These are phyloP conservation scores for Ligdia adustata DNA, from an alignment of 2,888 invertebrate species.

Conservation along the genomic window DNA sequence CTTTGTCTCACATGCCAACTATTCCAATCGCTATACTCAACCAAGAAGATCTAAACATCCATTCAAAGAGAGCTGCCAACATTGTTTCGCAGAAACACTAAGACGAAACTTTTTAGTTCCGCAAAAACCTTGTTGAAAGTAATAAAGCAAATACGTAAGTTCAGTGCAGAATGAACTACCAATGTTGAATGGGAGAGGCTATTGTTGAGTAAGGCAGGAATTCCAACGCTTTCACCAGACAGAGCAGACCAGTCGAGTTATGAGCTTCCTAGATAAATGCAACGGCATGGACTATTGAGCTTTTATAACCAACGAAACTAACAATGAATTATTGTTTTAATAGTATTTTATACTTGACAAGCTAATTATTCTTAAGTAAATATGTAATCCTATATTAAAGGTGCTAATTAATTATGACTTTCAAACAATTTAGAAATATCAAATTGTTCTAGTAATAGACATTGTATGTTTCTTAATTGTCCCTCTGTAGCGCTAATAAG, in stretches of 20 bases:
- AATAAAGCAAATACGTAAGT: conserved; percentile 42
- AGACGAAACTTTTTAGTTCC: conserved; percentile 26
- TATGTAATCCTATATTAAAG: too few species aligned
- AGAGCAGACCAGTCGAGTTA: conserved; percentile 45
- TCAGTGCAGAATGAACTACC: conserved; percentile 44
- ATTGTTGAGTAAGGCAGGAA: conserved; percentile 58
- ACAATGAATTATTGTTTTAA: too few species aligned
- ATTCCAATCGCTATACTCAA: background rate
- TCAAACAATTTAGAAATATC: too few species aligned
- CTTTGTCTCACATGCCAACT: background rate
- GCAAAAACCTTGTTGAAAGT: conserved; percentile 29
- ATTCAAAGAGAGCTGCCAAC: conserved; percentile 16
- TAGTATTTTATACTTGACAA: too few species aligned
- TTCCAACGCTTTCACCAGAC: conserved; percentile 58
- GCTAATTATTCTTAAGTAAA: too few species aligned
- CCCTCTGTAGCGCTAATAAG: too few species aligned
- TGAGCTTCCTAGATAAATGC: conserved; percentile 43
- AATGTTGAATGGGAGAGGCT: conserved; percentile 49
- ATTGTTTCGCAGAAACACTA: conserved; percentile 28
- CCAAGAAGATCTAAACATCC: conserved; percentile 6
- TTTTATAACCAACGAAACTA: conserved; percentile 7
- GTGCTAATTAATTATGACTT: too few species aligned
- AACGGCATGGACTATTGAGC: background rate
- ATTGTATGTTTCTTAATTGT: too few species aligned
- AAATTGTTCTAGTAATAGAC: too few species aligned